These are phyloP conservation scores for Pterobdella sp. DNA, from an alignment of 2,888 invertebrate species.

Conservation along the genomic window DNA sequence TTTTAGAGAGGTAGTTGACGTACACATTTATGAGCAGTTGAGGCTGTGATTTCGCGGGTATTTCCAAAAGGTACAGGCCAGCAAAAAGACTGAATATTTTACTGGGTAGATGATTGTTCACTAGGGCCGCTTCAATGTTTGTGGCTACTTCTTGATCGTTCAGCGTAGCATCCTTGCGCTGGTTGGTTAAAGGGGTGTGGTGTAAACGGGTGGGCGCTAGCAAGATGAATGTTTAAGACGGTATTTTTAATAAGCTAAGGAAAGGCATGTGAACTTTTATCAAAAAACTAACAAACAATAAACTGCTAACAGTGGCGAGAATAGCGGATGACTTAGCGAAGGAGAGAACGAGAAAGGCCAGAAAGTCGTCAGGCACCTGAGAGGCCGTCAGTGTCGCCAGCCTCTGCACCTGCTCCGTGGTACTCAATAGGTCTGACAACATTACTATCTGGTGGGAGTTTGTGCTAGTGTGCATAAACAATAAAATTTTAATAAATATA, in stretches of 20 bases:
- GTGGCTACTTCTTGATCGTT: conserved; percentile 59
- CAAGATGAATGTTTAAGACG: too few relatives aligned
- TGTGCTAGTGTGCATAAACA: too few relatives aligned
- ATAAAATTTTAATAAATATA: too few relatives aligned
- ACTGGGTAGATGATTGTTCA: conserved; percentile 60
- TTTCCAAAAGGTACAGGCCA: conserved; percentile 61
- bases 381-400: neutral
- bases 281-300: too few relatives aligned
- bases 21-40: conserved; percentile 46
- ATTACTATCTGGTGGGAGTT: neutral
- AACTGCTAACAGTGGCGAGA: neutral
- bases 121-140: conserved; percentile 58
- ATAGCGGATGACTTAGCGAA: neutral
- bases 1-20: conserved; percentile 50
- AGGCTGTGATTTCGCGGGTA: conserved; percentile 45
- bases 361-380: neutral
- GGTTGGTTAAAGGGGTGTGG: too few relatives aligned
- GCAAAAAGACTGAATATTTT: conserved; percentile 63
- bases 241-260: too few relatives aligned
- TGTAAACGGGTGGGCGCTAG: neutral
- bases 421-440: conserved; percentile 1
- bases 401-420: neutral
- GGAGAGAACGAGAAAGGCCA: neutral
- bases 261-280: too few relatives aligned
- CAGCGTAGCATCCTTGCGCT: conserved; percentile 55